phyloP scores from a whole-genome alignment of 92 coral and sea anemone species.

The Porites lobata region DNA sequence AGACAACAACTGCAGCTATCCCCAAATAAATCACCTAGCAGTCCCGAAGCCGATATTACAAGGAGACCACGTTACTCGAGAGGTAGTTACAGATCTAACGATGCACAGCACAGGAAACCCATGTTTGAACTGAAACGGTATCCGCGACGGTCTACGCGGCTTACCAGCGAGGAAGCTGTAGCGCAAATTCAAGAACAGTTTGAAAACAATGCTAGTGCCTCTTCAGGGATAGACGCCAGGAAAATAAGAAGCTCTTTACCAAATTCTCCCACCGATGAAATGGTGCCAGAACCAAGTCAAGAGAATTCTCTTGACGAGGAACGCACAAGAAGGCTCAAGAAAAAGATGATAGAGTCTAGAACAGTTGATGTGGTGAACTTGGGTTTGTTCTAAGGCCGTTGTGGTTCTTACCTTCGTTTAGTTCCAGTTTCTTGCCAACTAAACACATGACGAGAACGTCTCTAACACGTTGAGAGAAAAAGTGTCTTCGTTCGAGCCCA shows the following conservation, averaged over 20 bases:
- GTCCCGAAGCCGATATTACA: background rate
- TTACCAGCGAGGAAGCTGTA: conserved; percentile 24
- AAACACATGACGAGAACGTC: too few species aligned
- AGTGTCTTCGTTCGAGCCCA: too few species aligned
- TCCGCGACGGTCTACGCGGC: conserved; percentile 21
- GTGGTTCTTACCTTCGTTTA: too few species aligned
- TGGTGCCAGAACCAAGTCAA: background rate
- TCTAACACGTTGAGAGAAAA: too few species aligned
- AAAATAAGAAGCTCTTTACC: conserved; percentile 62
- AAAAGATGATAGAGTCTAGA: conserved; percentile 74
- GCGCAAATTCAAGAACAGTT: conserved; percentile 48
- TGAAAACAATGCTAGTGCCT: background rate
- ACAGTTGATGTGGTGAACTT: conserved; percentile 83
- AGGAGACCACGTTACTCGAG: conserved; percentile 27
- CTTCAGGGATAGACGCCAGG: conserved; percentile 40
- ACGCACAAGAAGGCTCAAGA: conserved; percentile 69
- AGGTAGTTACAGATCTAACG: conserved; percentile 3
- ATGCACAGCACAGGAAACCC: conserved; percentile 22
- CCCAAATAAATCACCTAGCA: background rate
- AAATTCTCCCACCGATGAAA: conserved; percentile 47
- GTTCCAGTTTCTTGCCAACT: too few species aligned
- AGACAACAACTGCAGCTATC: background rate
- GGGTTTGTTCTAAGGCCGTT: conserved; percentile 64
- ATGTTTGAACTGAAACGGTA: conserved; percentile 21
- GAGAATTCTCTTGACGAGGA: conserved; percentile 59